Conservation (phyloP, 2,888 invertebrate species). For the Hydraecia micacea region DNA sequence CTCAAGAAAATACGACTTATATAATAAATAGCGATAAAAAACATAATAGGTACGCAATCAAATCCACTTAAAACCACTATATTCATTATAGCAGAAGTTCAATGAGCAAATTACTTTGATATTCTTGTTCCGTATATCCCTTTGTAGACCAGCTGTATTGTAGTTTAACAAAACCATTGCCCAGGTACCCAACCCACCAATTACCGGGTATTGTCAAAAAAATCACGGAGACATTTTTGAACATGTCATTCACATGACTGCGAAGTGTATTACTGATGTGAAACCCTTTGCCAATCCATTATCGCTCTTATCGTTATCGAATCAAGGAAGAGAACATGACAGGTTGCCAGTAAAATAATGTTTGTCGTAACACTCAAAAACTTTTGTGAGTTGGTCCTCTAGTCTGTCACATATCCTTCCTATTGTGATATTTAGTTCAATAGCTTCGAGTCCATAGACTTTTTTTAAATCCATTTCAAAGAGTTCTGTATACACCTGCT, state of each 20-base stretch:
- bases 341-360: constrained; percentile 43
- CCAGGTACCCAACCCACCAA: constrained; percentile 91
- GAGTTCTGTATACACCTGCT: constrained; percentile 84
- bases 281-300: constrained; percentile 57
- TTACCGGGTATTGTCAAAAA: constrained; percentile 87
- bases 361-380: constrained; percentile 80
- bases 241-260: constrained; percentile 85
- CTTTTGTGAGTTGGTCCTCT: constrained; percentile 86
- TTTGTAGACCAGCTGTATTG: constrained; percentile 85
- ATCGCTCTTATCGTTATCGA: constrained; percentile 60
- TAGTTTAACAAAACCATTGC: constrained; percentile 85
- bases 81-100: constrained; percentile 75
- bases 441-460: constrained; percentile 80
- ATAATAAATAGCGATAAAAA: constrained; percentile 42
- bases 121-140: constrained; percentile 79
- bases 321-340: constrained; percentile 19
- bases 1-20: constrained; percentile 3
- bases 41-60: constrained; percentile 65
- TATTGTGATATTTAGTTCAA: constrained; percentile 86
- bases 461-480: constrained; percentile 79
- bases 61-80: constrained; percentile 70
- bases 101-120: constrained; percentile 85
- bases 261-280: constrained; percentile 36
- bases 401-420: constrained; percentile 89
- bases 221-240: constrained; percentile 88